A percentile compares a stretch with the other conserved stretches of the same genome.
These are phyloP conservation scores for Galerucella pusilla DNA, from an alignment of 2,888 invertebrate genomes.

Conservation along the genomic window DNA sequence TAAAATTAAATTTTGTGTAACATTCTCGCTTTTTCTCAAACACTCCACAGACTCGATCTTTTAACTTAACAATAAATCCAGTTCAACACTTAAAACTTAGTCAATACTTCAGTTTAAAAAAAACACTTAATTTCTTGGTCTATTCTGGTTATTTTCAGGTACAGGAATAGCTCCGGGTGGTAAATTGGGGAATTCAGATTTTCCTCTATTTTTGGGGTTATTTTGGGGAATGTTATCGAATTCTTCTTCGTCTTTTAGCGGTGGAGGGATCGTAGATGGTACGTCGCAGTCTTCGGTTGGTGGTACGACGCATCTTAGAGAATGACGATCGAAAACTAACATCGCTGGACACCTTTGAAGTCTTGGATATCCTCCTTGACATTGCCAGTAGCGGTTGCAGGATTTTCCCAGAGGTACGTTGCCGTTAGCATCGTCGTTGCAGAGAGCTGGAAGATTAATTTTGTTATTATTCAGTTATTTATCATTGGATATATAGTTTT, in stretches of 20 bases:
- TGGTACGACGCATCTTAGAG: conserved; percentile 86
- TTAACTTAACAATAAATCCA: conserved; percentile 17
- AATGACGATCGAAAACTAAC: conserved; percentile 86
- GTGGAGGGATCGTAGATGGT: conserved; percentile 79
- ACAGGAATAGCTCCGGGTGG: conserved; percentile 64
- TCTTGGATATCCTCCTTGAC: conserved; percentile 92
- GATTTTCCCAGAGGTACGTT: conserved; percentile 92
- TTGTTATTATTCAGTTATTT: background rate
- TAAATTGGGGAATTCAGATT: conserved; percentile 57
- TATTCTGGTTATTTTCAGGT: conserved; percentile 55
- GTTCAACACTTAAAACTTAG: conserved; percentile 16
- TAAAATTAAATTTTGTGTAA: background rate
- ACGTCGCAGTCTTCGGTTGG: conserved; percentile 91
- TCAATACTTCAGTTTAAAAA: no score
- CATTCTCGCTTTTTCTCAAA: conserved; percentile 2
- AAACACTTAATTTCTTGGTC: conserved; percentile 43
- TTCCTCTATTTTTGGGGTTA: conserved; percentile 54
- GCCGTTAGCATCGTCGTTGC: conserved; percentile 91
- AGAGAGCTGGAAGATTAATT: conserved; percentile 75
- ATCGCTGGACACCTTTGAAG: conserved; percentile 91
- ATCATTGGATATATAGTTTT: no score
- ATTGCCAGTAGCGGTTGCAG: conserved; percentile 94
- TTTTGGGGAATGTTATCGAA: conserved; percentile 58
- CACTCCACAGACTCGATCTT: background rate
- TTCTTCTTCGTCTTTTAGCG: conserved; percentile 67